Evolutionary conservation across 1,140 invertebrate species (phyloP).

Genomic region (Idris sp.): DNA sequence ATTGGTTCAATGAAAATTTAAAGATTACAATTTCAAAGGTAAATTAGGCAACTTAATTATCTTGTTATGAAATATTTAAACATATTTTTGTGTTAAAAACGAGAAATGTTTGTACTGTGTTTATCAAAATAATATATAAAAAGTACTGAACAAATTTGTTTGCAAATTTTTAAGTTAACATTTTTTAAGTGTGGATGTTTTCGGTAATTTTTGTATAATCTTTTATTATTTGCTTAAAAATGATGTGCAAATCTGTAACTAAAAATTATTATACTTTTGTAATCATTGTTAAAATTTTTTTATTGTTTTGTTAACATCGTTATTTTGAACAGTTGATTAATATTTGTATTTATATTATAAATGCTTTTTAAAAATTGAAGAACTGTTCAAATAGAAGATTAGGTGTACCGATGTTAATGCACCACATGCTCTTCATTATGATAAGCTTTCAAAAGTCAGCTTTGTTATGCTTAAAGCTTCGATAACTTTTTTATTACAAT

Average conservation of each 20-base stretch:
- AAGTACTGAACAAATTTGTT: neutral
- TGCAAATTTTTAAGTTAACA: too few species aligned
- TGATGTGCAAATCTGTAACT: too few species aligned
- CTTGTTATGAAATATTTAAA: constrained; percentile 34
- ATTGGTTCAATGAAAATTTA: too few species aligned
- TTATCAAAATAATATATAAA: constrained; percentile 10
- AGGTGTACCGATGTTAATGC: constrained; percentile 17
- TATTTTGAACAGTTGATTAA: constrained; percentile 9
- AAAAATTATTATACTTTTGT: too few species aligned
- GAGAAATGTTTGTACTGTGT: constrained; percentile 34
- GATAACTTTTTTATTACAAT: too few species aligned
- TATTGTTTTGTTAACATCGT: neutral
- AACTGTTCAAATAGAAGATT: constrained; percentile 23
- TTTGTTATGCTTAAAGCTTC: neutral
- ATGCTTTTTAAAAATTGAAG: constrained; percentile 18
- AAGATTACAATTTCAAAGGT: neutral
- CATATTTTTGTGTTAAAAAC: constrained; percentile 35
- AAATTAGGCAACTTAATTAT: constrained; percentile 4
- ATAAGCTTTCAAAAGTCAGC: constrained; percentile 19
- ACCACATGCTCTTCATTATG: constrained; percentile 25
- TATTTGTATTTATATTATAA: constrained; percentile 29
- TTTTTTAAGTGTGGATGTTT: too few species aligned
- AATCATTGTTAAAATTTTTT: too few species aligned
- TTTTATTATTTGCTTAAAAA: too few species aligned
- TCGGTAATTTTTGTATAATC: too few species aligned